Percentiles rank a stretch among this genome's conserved stretches.
These are phyloP conservation scores for Drosophila novamexicana DNA, from an alignment of 1,140 invertebrate species.

Conservation along the genomic window DNA sequence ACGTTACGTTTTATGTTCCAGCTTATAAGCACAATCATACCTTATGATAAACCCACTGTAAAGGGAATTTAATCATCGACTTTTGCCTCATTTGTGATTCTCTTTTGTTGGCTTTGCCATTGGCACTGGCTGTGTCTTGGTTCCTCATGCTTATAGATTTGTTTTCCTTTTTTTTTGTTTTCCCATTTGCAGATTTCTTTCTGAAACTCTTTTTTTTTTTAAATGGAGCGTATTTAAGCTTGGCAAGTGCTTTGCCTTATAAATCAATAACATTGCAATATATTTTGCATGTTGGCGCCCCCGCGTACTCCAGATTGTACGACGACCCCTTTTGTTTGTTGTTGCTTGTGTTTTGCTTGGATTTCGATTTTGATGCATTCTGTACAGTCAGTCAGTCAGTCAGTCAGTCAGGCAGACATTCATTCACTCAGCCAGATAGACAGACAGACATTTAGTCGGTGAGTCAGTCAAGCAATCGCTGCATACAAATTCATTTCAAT, in stretches of 20 bases:
- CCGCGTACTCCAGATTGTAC: conserved; percentile 2
- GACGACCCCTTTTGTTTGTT: conserved; percentile 29
- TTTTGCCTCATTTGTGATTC: conserved; percentile 48
- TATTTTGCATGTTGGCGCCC: conserved; percentile 53
- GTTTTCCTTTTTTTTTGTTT: conserved; percentile 24
- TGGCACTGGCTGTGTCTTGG: conserved; percentile 53
- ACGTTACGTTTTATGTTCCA: neutral
- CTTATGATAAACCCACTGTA: neutral
- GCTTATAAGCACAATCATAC: neutral
- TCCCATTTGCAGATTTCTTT: conserved; percentile 19
- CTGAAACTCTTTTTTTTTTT: conserved; percentile 19
- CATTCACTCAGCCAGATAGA: conserved; percentile 2
- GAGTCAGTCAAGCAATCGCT: conserved; percentile 51
- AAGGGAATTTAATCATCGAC: conserved; percentile 46
- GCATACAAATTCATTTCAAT: conserved; percentile 76
- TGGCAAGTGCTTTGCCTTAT: conserved; percentile 62
- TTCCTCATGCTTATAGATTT: conserved; percentile 58
- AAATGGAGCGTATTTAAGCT: conserved; percentile 55
- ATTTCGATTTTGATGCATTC: conserved; percentile 70
- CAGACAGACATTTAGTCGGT: conserved; percentile 34
- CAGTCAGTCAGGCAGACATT: conserved; percentile 15
- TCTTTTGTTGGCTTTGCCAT: conserved; percentile 47
- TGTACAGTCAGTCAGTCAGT: conserved; percentile 23
- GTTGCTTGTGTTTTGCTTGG: conserved; percentile 48
- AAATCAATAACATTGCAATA: conserved; percentile 77